phyloP scores from a whole-genome alignment of 2,888 invertebrate species.

The Ditula angustiorana region DNA sequence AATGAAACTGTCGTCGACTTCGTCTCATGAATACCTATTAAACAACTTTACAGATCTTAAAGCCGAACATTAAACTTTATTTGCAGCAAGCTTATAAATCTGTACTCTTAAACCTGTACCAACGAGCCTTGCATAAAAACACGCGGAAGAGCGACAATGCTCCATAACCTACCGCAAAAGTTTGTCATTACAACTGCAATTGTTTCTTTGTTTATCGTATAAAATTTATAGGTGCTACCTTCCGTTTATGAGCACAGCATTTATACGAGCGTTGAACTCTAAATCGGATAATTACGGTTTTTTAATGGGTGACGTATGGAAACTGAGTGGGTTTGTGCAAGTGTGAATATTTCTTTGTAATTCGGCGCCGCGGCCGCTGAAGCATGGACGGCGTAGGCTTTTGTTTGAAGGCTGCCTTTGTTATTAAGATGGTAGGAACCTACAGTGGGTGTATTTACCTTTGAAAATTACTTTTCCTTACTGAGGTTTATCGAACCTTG shows the following conservation, averaged over 20 bases:
- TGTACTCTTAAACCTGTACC: neutral
- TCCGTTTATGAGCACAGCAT: slow-evolving; percentile 64
- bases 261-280: slow-evolving; percentile 77
- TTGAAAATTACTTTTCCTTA: slow-evolving; percentile 9
- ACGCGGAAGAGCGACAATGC: slow-evolving; percentile 69
- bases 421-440: slow-evolving; percentile 9
- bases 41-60: neutral
- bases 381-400: slow-evolving; percentile 28
- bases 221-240: slow-evolving; percentile 71
- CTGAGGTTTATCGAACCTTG: slow-evolving; percentile 2
- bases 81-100: slow-evolving; percentile 2
- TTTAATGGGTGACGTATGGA: slow-evolving; percentile 65
- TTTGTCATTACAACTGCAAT: slow-evolving; percentile 72
- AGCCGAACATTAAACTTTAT: slow-evolving; percentile 1
- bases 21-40: neutral
- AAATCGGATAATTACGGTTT: slow-evolving; percentile 78
- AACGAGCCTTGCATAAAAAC: slow-evolving; percentile 40
- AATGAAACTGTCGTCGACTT: neutral
- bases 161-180: slow-evolving; percentile 78
- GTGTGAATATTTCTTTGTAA: slow-evolving; percentile 63
- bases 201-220: slow-evolving; percentile 82
- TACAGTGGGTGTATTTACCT: slow-evolving; percentile 8
- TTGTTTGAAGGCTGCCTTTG: slow-evolving; percentile 27
- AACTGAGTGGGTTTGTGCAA: slow-evolving; percentile 66
- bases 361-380: slow-evolving; percentile 45